phyloP scores from a whole-genome alignment of 1,140 invertebrate genomes.

The Drosophila simulans region DNA sequence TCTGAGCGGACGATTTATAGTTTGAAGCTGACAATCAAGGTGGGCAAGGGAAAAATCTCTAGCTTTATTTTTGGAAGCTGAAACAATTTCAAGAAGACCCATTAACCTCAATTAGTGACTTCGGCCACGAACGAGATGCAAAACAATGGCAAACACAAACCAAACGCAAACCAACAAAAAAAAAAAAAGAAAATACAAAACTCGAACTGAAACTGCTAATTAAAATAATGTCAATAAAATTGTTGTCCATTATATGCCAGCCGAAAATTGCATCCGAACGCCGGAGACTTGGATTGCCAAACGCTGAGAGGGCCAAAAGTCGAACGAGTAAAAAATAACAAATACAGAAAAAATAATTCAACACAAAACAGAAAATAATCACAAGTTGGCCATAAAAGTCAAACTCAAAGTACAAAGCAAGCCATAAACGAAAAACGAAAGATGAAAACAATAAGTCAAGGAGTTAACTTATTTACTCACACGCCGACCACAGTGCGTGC shows the following conservation, averaged over 20 bases:
- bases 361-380: conserved; percentile 59
- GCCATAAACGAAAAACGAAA: conserved; percentile 71
- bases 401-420: conserved; percentile 77
- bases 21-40: conserved; percentile 28
- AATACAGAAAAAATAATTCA: conserved; percentile 22
- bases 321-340: conserved; percentile 47
- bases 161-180: neutral
- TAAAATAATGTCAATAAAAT: conserved; percentile 84
- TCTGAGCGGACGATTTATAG: conserved; percentile 36
- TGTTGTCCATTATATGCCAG: conserved; percentile 79
- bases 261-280: conserved; percentile 74
- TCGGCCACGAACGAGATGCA: conserved; percentile 51
- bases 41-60: conserved; percentile 16
- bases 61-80: conserved; percentile 23
- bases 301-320: conserved; percentile 73
- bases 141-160: conserved; percentile 39
- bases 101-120: conserved; percentile 83
- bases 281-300: conserved; percentile 62
- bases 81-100: conserved; percentile 78
- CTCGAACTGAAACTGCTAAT: conserved; percentile 68
- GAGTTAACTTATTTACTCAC: conserved; percentile 61
- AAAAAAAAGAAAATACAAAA: neutral
- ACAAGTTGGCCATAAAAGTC: conserved; percentile 75
- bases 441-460: conserved; percentile 79
- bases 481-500: conserved; percentile 29